Conservation (phyloP, 2,888 invertebrate genomes). For the Artemia sp. region DNA sequence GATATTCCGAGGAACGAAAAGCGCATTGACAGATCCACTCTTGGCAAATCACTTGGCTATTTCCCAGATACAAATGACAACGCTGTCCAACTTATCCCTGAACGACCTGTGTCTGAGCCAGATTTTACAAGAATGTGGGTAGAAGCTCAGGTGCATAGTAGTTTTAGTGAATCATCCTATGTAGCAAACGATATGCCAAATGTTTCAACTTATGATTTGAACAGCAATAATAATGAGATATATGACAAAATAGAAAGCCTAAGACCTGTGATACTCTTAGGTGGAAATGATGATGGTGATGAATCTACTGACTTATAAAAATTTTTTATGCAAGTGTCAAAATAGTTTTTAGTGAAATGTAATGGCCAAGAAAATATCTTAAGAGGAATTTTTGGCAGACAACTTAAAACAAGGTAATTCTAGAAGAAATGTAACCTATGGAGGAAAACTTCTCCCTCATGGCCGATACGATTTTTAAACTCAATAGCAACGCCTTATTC, state of each 20-base stretch:
- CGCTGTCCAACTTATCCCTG: neutral
- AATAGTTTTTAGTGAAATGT: too few species aligned
- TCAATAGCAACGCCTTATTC: too few species aligned
- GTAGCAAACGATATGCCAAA: neutral
- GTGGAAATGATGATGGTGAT: conserved; percentile 1
- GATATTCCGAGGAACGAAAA: neutral
- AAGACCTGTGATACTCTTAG: neutral
- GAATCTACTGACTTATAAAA: conserved; percentile 25
- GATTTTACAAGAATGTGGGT: conserved; percentile 5
- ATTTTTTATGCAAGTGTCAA: neutral
- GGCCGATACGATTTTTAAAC: too few species aligned
- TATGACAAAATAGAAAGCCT: neutral
- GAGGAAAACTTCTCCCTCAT: too few species aligned
- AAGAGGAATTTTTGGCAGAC: too few species aligned
- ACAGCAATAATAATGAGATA: neutral
- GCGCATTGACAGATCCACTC: neutral
- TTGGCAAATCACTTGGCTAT: neutral
- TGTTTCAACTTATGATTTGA: neutral
- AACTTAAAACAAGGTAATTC: too few species aligned
- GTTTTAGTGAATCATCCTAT: neutral
- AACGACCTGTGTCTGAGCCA: neutral
- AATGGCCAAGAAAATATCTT: too few species aligned
- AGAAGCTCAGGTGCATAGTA: conserved; percentile 6
- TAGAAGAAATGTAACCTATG: too few species aligned
- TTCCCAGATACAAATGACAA: neutral